Conservation (phyloP, 2,113 vertebrate genomes). For the Pungitius pungitius region DNA sequence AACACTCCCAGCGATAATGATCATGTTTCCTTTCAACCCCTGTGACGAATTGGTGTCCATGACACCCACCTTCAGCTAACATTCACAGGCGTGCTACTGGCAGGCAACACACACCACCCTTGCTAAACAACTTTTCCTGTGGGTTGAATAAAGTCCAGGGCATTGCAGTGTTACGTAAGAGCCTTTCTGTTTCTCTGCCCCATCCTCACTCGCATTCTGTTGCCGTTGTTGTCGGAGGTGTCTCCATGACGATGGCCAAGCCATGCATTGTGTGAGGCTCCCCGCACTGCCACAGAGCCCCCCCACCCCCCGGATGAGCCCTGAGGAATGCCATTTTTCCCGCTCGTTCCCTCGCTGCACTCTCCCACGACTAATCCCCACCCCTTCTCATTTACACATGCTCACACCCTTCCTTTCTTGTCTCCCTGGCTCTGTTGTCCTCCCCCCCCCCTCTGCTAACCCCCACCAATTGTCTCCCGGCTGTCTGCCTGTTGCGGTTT, state of each 20-base stretch:
- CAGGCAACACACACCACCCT: slow-evolving; percentile 48
- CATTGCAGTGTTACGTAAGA: slow-evolving; percentile 47
- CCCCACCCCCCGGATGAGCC: slow-evolving; percentile 65
- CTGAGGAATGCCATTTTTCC: slow-evolving; percentile 72
- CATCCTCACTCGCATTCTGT: slow-evolving; percentile 2
- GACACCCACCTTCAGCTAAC: slow-evolving; percentile 44
- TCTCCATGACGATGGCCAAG: slow-evolving; percentile 71
- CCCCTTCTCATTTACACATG: slow-evolving; percentile 72
- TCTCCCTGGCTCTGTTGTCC: slow-evolving; percentile 29
- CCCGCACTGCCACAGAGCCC: slow-evolving; percentile 57
- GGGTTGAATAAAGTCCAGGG: slow-evolving; percentile 20
- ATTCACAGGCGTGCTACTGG: slow-evolving; percentile 17
- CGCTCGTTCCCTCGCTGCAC: slow-evolving; percentile 70
- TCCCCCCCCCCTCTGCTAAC: neutral
- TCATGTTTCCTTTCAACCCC: slow-evolving; percentile 21
- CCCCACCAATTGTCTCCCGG: slow-evolving; percentile 15
- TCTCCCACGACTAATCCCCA: slow-evolving; percentile 78
- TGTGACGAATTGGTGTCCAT: slow-evolving; percentile 36
- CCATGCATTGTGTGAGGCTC: slow-evolving; percentile 68
- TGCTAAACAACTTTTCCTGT: slow-evolving; percentile 60
- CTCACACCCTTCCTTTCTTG: slow-evolving; percentile 54
- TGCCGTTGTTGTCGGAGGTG: slow-evolving; percentile 46
- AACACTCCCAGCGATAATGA: slow-evolving; percentile 4
- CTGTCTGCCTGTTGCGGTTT: slow-evolving; percentile 8
- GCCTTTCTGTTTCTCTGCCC: slow-evolving; percentile 6